Conservation (phyloP, 1,140 invertebrate species). For the Drosophila paulistorum region DNA sequence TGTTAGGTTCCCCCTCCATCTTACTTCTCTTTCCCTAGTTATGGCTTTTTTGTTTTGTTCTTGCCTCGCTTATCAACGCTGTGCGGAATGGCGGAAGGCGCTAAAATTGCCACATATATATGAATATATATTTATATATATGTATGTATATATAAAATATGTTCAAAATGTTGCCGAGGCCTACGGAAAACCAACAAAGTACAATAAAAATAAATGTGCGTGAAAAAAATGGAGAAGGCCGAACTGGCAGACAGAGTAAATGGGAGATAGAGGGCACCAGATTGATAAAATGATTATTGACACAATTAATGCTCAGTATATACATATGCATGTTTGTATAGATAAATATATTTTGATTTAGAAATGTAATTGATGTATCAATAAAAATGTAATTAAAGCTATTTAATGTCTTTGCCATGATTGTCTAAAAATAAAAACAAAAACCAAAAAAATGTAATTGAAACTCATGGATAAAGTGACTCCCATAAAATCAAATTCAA, state of each 20-base stretch:
- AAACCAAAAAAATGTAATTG: too few relatives aligned
- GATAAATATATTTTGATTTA: neutral
- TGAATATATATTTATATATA: neutral
- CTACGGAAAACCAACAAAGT: constrained; percentile 29
- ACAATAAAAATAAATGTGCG: constrained; percentile 62
- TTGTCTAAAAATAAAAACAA: neutral
- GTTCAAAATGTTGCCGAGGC: constrained; percentile 46
- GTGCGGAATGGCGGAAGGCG: constrained; percentile 51
- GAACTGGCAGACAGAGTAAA: neutral
- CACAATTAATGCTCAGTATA: constrained; percentile 8
- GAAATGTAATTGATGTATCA: constrained; percentile 17
- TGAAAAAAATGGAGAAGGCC: constrained; percentile 27
- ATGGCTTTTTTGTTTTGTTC: constrained; percentile 4
- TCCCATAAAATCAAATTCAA: too few relatives aligned
- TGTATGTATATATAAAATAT: constrained; percentile 29
- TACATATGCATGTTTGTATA: neutral
- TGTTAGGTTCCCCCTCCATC: constrained; percentile 16
- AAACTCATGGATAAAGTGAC: too few relatives aligned
- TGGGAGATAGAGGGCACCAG: constrained; percentile 3
- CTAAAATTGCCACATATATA: constrained; percentile 66
- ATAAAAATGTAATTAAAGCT: neutral
- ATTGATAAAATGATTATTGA: constrained; percentile 19
- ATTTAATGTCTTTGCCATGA: neutral
- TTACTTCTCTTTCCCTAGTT: neutral
- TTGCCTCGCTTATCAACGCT: constrained; percentile 19